These are phyloP conservation scores for Corbicula japonica DNA, from an alignment of 2,888 invertebrate species.

Conservation along the genomic window DNA sequence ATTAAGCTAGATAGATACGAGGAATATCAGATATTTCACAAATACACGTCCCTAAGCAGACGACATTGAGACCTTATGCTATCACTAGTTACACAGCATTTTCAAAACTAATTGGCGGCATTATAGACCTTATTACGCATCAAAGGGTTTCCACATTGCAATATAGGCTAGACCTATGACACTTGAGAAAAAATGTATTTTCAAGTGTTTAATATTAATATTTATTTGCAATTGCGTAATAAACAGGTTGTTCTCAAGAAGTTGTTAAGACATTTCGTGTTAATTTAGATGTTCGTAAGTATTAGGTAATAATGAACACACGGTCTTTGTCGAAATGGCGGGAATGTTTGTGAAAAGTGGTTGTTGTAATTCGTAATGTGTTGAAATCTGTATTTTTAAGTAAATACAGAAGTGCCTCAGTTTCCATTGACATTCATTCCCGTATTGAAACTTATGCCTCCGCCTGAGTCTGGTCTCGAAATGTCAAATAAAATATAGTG, in stretches of 20 bases:
- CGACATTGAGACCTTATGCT: constrained; percentile 45
- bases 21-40: constrained; percentile 62
- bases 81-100: constrained; percentile 53
- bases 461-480: no score
- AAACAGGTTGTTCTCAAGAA: constrained; percentile 49
- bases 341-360: no score
- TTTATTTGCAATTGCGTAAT: constrained; percentile 33
- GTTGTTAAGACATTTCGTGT: constrained; percentile 32
- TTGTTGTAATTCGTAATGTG: no score
- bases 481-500: no score
- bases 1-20: constrained; percentile 57
- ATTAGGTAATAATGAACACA: constrained; percentile 21
- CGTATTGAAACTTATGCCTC: no score
- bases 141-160: constrained; percentile 50
- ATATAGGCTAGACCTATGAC: constrained; percentile 40
- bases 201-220: constrained; percentile 53
- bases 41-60: constrained; percentile 44
- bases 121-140: constrained; percentile 52
- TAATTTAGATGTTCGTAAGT: no score
- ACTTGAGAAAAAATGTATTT: constrained; percentile 49
- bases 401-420: no score
- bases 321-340: constrained; percentile 34
- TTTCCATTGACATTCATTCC: no score
- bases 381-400: no score
- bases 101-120: constrained; percentile 42